Evolutionary conservation across 2,113 vertebrate species (phyloP), one percentile per base, ranked within the genome.

Genomic region (Chauna torquata): DNA sequence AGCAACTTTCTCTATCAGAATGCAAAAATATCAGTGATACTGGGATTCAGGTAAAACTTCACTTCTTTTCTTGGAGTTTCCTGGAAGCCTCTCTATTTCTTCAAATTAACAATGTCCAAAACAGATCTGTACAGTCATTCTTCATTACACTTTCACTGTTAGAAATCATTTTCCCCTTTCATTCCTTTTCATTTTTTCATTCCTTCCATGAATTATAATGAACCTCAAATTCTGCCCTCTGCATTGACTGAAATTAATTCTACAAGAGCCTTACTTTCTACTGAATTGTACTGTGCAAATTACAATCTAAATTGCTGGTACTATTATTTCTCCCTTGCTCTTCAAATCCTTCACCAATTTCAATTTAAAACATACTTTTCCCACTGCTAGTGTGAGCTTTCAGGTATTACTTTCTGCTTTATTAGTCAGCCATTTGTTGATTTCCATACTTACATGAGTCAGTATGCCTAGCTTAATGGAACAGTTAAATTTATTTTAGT

Each of bases 21-120:
- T 99, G 98, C 71, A 69, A 96, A 84, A 92, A 81, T 55, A 94
- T 99, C 93, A 98, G 97, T 14, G 97, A 99, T 85, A 6, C n/a
- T 42, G 98, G 98, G 94, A 98, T 99, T 87, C 98, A 98, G 98
- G 98, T 99, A 98, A 95, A 91, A 68, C 49, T 80, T 77, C 52
- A 77, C 4, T 9, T 70, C 38, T 86, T 38, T 94, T 22, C 82
- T 94, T 83, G 42, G 32, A 58, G 6, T 79, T 55, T 64, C n/a
- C 42, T 71, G 49, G 25, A 71, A 86, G 4, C 22, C 22, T 57
- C 20, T 75, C 20, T 78, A 32, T 42, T 81, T 82, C 40, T 50
- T 90, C 11, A 52, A 38, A 66, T 55, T 89, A 76, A 79, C 45
- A 2, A 1, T 40, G 38, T 38, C 59, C 47, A 87, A 89, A 95